Conservation (phyloP, 2,113 vertebrate genomes). For the Blennius ocellaris region DNA sequence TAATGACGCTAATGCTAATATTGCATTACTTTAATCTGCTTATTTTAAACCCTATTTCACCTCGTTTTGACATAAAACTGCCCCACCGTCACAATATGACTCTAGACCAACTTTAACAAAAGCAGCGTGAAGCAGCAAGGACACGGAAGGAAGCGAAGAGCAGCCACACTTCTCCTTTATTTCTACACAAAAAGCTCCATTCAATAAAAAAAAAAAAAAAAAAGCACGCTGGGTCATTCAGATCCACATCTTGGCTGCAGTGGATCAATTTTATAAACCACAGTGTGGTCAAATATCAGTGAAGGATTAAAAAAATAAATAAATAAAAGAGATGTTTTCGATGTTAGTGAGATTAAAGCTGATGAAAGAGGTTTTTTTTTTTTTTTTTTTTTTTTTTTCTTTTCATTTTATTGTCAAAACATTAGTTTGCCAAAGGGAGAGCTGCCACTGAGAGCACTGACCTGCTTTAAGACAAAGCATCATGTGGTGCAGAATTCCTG, state of each 20-base stretch:
- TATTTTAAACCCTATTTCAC: no score
- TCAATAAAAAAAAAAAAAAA: slow-evolving; percentile 15
- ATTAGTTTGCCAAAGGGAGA: slow-evolving; percentile 14
- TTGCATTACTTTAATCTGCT: no score
- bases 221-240: slow-evolving; percentile 45
- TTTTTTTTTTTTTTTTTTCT: no score
- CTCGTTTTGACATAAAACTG: background rate
- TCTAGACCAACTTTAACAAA: background rate
- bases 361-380: no score
- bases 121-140: background rate
- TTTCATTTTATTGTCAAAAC: slow-evolving; percentile 3
- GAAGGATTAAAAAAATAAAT: no score
- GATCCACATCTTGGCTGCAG: slow-evolving; percentile 21
- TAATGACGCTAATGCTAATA: no score
- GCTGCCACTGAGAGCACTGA: slow-evolving; percentile 34
- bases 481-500: slow-evolving; percentile 67
- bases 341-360: no score
- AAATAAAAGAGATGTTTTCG: no score
- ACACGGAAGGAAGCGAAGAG: slow-evolving; percentile 50
- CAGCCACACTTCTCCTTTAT: slow-evolving; percentile 52
- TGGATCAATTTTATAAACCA: background rate
- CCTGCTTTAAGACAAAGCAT: slow-evolving; percentile 70
- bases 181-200: slow-evolving; percentile 43
- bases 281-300: no score
- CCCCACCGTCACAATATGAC: background rate